These are phyloP conservation scores for Acrobasis repandana DNA, from an alignment of 2,888 invertebrate species.

Conservation along the genomic window DNA sequence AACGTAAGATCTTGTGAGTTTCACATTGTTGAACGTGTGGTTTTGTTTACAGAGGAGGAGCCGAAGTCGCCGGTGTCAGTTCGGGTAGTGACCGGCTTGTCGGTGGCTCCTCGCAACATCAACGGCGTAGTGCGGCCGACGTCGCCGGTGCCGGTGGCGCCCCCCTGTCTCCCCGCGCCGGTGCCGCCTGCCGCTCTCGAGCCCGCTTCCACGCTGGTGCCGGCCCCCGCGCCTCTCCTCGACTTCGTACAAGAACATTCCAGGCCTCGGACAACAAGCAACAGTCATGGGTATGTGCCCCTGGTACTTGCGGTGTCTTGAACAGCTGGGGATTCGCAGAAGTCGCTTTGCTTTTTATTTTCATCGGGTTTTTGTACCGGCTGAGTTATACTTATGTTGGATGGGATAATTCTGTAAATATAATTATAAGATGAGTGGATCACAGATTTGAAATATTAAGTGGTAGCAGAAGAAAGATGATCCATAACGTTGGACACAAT, in stretches of 20 bases:
- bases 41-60: constrained; percentile 77
- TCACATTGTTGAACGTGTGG: constrained; percentile 33
- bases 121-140: constrained; percentile 60
- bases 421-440: no score
- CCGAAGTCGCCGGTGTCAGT: constrained; percentile 73
- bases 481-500: no score
- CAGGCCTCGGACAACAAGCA: constrained; percentile 75
- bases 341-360: neutral
- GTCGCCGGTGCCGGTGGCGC: constrained; percentile 43
- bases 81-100: constrained; percentile 65
- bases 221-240: constrained; percentile 59
- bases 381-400: neutral
- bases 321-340: constrained; percentile 68
- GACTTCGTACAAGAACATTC: constrained; percentile 81
- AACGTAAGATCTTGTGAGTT: constrained; percentile 25
- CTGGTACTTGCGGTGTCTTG: constrained; percentile 63
- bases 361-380: neutral
- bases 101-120: constrained; percentile 60
- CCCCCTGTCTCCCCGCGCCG: constrained; percentile 42
- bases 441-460: no score
- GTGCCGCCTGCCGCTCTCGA: constrained; percentile 40
- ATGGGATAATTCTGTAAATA: neutral
- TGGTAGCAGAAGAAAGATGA: no score
- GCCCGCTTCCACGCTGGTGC: constrained; percentile 42
- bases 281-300: constrained; percentile 74